These are phyloP conservation scores for Anthopleura xanthogrammica DNA, from an alignment of 92 coral and sea anemone genomes.

Conservation along the genomic window DNA sequence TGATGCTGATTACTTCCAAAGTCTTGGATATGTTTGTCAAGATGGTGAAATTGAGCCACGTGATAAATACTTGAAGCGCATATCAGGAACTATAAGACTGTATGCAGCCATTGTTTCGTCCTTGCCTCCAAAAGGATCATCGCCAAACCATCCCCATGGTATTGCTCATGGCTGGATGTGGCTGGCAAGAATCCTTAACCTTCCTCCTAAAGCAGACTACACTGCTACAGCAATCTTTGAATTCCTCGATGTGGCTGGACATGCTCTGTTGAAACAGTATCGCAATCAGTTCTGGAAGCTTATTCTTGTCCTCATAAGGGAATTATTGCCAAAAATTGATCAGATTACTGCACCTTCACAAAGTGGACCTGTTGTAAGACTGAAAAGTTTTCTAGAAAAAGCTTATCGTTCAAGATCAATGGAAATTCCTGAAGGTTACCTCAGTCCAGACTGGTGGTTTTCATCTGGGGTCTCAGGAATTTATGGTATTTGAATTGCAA, in stretches of 20 bases:
- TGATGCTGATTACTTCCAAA: conserved; percentile 71
- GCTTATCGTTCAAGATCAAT: conserved; percentile 66
- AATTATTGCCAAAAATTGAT: conserved; percentile 74
- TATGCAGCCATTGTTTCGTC: conserved; percentile 90
- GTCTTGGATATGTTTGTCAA: conserved; percentile 77
- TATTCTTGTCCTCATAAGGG: conserved; percentile 61
- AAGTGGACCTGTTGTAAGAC: conserved; percentile 80
- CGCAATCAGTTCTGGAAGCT: conserved; percentile 91
- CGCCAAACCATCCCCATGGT: conserved; percentile 78
- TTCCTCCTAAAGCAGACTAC: conserved; percentile 84
- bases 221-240: conserved; percentile 94
- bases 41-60: conserved; percentile 77
- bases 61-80: conserved; percentile 85
- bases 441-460: conserved; percentile 84
- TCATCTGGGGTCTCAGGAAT: conserved; percentile 48
- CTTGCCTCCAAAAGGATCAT: conserved; percentile 57
- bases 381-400: conserved; percentile 82
- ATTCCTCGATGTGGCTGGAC: conserved; percentile 93
- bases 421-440: conserved; percentile 79
- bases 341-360: conserved; percentile 76
- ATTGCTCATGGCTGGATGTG: conserved; percentile 82
- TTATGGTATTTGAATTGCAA: conserved; percentile 4
- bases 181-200: conserved; percentile 85
- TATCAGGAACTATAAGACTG: conserved; percentile 85
- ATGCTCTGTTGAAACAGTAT: conserved; percentile 72